A percentile compares a stretch with the other conserved stretches of the same genome.
Conservation (phyloP, 2,797 vertebrate genomes). For the Mareca penelope region DNA sequence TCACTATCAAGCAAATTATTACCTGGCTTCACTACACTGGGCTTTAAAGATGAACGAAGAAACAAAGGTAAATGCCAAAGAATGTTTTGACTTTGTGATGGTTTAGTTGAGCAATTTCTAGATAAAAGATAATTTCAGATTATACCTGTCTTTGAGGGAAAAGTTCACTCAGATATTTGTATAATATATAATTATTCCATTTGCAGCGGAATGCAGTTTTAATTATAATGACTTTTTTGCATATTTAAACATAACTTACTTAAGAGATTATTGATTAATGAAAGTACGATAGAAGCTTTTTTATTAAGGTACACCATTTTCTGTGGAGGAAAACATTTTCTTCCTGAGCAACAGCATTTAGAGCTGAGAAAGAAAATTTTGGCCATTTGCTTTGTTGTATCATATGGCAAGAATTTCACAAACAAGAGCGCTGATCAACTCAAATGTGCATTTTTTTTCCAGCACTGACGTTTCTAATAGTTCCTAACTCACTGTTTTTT, state of each 20-base stretch:
- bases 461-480: not conserved
- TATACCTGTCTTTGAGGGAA: not conserved
- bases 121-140: not conserved
- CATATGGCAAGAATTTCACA: not conserved
- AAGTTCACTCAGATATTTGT: not conserved
- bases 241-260: not conserved
- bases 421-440: not conserved
- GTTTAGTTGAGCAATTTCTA: not conserved
- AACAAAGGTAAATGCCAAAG: constrained; percentile 84
- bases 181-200: not conserved
- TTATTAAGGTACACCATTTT: not conserved
- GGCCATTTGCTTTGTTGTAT: not conserved
- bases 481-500: not conserved
- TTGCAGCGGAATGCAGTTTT: not conserved
- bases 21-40: constrained; percentile 92
- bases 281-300: not conserved
- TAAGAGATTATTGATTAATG: not conserved
- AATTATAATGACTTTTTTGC: not conserved
- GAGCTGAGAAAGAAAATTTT: not conserved
- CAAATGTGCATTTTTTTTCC: not conserved
- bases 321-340: not conserved
- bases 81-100: not conserved
- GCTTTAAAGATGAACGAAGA: constrained; percentile 96
- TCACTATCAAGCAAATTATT: constrained; percentile 94
- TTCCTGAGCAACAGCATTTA: not conserved